These are phyloP conservation scores for Fabriciana adippe DNA, from an alignment of 2,888 invertebrate genomes.

Conservation along the genomic window DNA sequence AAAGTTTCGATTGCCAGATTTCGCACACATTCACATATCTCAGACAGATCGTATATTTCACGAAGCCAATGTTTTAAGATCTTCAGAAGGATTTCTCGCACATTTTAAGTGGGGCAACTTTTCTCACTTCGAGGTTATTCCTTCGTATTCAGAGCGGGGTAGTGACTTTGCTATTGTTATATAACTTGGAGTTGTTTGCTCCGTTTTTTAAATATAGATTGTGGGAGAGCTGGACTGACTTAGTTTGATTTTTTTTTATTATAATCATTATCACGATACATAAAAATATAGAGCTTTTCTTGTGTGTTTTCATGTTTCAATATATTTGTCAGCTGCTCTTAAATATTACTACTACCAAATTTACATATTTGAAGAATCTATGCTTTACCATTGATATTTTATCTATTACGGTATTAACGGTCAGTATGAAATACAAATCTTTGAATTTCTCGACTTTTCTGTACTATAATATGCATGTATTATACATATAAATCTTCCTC, in stretches of 20 bases:
- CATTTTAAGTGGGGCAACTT: slow-evolving; percentile 47
- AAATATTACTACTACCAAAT: no score
- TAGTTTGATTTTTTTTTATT: background rate
- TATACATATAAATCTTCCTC: no score
- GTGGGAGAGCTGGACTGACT: slow-evolving; percentile 12
- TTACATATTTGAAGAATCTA: no score
- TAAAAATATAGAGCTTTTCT: no score
- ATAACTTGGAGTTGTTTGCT: slow-evolving; percentile 17
- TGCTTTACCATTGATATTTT: no score
- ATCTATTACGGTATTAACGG: no score
- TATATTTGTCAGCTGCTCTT: no score
- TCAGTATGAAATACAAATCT: no score
- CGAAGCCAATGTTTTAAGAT: slow-evolving; percentile 44
- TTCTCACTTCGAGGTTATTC: slow-evolving; percentile 34
- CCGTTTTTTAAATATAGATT: slow-evolving; percentile 5
- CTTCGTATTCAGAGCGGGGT: slow-evolving; percentile 28
- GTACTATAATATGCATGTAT: no score
- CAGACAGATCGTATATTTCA: slow-evolving; percentile 47
- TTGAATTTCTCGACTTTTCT: no score
- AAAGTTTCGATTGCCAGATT: slow-evolving; percentile 35
- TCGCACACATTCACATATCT: slow-evolving; percentile 35
- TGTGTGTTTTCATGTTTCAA: no score
- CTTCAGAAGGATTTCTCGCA: slow-evolving; percentile 39
- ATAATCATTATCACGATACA: no score
- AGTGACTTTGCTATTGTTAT: slow-evolving; percentile 33